These are phyloP conservation scores for Choristoneura fumiferana DNA, from an alignment of 1,140 invertebrate genomes.

Conservation along the genomic window DNA sequence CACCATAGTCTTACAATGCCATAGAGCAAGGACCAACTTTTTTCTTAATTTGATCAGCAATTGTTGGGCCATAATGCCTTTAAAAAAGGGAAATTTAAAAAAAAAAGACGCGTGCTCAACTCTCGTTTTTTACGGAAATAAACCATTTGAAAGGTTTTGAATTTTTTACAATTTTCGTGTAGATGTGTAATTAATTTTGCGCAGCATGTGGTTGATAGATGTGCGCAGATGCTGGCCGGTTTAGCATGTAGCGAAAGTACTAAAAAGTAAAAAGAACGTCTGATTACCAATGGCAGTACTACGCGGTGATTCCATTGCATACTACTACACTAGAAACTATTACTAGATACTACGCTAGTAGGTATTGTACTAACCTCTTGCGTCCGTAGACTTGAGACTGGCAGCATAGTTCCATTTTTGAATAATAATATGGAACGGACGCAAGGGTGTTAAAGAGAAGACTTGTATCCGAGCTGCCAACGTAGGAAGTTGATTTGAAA, in stretches of 20 bases:
- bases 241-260: slow-evolving; percentile 9
- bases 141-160: slow-evolving; percentile 39
- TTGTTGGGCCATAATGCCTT: slow-evolving; percentile 54
- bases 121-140: slow-evolving; percentile 67
- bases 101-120: slow-evolving; percentile 65
- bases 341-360: no score
- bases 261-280: slow-evolving; percentile 1
- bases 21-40: slow-evolving; percentile 34
- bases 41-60: slow-evolving; percentile 71
- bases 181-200: slow-evolving; percentile 55
- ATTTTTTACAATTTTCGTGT: slow-evolving; percentile 37
- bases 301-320: no score
- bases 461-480: no score
- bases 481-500: no score
- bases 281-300: neutral
- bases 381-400: no score
- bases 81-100: slow-evolving; percentile 46
- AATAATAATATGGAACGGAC: no score
- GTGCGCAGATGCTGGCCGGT: slow-evolving; percentile 30
- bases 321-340: no score
- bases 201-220: slow-evolving; percentile 56
- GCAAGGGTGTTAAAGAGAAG: no score
- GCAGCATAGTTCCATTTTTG: no score
- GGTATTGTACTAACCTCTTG: no score
- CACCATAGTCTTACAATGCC: slow-evolving; percentile 20